Percentiles rank a stretch among this genome's conserved stretches.
phyloP scores from a whole-genome alignment of 2,113 vertebrate species.

The Orycteropus afer region DNA sequence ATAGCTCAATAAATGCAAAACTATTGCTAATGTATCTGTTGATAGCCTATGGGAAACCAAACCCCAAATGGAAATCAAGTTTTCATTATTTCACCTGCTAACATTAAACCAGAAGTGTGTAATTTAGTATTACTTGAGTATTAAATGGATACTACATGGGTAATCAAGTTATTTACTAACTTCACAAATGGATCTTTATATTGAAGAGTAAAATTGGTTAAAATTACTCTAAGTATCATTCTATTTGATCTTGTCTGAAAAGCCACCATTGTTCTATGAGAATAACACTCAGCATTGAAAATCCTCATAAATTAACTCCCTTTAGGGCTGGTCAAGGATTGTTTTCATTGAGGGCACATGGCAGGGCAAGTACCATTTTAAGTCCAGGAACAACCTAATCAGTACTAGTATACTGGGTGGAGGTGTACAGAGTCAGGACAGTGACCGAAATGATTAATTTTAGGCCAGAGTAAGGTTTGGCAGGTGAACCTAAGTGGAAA shows the following conservation, averaged over 20 bases:
- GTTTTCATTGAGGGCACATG: not conserved
- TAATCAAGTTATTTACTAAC: conserved; percentile 8
- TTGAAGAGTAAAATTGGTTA: conserved; percentile 38
- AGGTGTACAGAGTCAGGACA: not conserved
- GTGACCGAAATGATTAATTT: conserved; percentile 35
- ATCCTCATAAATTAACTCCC: no score
- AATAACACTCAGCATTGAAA: conserved; percentile 15
- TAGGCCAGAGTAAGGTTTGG: not conserved
- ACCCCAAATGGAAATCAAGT: conserved; percentile 40
- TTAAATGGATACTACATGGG: not conserved
- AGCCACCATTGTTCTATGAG: conserved; percentile 36
- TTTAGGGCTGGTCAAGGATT: no score
- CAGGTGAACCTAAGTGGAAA: not conserved
- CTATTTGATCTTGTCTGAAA: not conserved
- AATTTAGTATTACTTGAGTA: not conserved
- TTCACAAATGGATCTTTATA: conserved; percentile 1
- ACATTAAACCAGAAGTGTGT: not conserved
- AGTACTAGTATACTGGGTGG: not conserved
- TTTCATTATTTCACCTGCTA: conserved; percentile 39
- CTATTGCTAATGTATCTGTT: not conserved
- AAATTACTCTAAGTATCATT: conserved; percentile 12
- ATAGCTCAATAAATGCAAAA: conserved; percentile 33
- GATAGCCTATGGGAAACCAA: not conserved
- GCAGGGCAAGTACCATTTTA: not conserved
- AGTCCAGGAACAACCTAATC: not conserved